A percentile compares a stretch with the other conserved stretches of the same genome.
These are phyloP conservation scores for Adelges cooleyi DNA, from an alignment of 1,140 invertebrate species.

Conservation along the genomic window DNA sequence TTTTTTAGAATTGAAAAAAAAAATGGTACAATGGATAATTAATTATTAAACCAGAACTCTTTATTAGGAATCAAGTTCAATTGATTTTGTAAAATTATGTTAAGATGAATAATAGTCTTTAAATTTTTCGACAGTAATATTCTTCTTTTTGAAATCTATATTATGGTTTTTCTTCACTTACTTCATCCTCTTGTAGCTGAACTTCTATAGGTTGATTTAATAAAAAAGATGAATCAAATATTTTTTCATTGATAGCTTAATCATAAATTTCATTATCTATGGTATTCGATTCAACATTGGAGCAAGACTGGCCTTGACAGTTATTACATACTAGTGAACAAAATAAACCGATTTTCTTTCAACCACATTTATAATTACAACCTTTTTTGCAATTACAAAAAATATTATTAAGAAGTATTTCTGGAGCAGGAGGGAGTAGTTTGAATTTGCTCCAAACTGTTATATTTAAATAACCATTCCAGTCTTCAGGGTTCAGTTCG, in stretches of 20 bases:
- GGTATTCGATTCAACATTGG: neutral
- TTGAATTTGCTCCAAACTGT: neutral
- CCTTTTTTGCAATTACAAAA: neutral
- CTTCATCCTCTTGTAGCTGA: neutral
- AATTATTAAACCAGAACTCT: neutral
- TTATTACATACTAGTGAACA: conserved; percentile 3
- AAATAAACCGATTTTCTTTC: neutral
- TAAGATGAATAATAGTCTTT: neutral
- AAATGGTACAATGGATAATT: neutral
- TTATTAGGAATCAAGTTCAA: neutral
- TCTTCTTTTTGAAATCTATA: neutral
- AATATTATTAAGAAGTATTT: neutral
- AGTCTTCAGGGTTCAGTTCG: neutral
- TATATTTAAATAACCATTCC: neutral
- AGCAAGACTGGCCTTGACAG: neutral
- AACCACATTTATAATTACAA: neutral
- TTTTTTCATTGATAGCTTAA: neutral
- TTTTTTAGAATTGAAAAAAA: neutral
- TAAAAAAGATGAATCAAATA: neutral
- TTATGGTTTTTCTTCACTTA: neutral
- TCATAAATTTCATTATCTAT: neutral
- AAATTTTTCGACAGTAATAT: too few species aligned
- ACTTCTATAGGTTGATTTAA: neutral
- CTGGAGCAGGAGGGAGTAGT: neutral
- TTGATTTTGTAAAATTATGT: neutral